A percentile compares a stretch with the other conserved stretches of the same genome.
phyloP scores from a whole-genome alignment of 2,797 vertebrate genomes.

The Dryobates pubescens region DNA sequence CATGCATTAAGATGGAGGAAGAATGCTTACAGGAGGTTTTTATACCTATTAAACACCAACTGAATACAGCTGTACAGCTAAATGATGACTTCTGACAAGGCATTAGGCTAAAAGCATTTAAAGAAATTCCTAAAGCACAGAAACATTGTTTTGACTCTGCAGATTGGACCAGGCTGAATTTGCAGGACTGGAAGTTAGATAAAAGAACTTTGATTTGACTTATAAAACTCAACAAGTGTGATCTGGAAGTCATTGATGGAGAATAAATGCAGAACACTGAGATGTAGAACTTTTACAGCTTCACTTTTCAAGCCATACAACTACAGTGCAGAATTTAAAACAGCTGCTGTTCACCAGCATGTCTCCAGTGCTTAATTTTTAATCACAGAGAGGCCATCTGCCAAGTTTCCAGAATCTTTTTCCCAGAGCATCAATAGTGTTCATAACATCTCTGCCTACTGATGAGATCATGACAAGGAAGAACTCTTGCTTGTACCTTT shows the following conservation, averaged over 20 bases:
- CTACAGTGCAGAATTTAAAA: constrained; percentile 27
- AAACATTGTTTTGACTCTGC: not conserved
- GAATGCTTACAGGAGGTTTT: not conserved
- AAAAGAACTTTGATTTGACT: constrained; percentile 38
- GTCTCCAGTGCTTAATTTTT: constrained; percentile 52
- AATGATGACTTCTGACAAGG: not conserved
- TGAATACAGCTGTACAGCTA: not conserved
- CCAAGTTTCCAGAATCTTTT: constrained; percentile 53
- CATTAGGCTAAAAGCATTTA: not conserved
- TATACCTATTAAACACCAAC: not conserved
- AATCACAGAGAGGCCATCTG: not conserved
- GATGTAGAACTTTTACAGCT: constrained; percentile 38
- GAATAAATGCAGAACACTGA: constrained; percentile 48
- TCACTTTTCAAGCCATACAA: constrained; percentile 33
- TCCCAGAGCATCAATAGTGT: constrained; percentile 31
- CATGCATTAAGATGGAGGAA: not conserved
- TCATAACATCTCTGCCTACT: constrained; percentile 35
- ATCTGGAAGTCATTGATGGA: constrained; percentile 64
- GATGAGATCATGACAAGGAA: constrained; percentile 24
- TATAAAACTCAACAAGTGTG: constrained; percentile 51
- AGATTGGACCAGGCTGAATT: not conserved
- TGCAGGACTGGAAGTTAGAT: constrained; percentile 22
- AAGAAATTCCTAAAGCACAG: not conserved
- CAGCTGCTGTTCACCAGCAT: constrained; percentile 39
- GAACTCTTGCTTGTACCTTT: not conserved